phyloP scores from a whole-genome alignment of 2,113 vertebrate species.

The Microcebus murinus region DNA sequence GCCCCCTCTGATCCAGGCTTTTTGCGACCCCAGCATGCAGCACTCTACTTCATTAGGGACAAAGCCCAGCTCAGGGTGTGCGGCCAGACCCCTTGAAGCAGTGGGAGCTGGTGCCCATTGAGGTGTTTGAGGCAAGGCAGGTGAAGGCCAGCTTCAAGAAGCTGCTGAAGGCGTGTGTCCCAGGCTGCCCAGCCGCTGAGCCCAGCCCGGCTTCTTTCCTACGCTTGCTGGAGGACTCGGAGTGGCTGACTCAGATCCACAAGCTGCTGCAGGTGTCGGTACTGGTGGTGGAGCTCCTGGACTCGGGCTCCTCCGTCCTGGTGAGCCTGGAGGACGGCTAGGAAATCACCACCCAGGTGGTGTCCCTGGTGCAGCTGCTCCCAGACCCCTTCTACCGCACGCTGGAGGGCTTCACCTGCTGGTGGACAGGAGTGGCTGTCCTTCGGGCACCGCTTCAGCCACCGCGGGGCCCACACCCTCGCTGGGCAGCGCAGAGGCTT shows the following conservation, averaged over 20 bases:
- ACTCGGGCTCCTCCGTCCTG: conserved; percentile 94
- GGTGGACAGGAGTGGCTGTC: conserved; percentile 98
- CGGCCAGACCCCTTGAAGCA: too few relatives aligned
- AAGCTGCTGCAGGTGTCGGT: conserved; percentile 97
- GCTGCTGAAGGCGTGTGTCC: too few relatives aligned
- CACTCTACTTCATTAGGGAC: too few relatives aligned
- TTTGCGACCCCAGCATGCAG: too few relatives aligned
- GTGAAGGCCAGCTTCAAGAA: too few relatives aligned
- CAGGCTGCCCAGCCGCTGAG: too few relatives aligned
- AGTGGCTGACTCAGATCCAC: conserved; percentile 87
- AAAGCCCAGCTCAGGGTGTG: too few relatives aligned
- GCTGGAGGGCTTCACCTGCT: conserved; percentile 96
- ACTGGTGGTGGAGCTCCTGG: conserved; percentile 95
- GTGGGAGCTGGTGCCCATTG: too few relatives aligned
- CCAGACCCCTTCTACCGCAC: conserved; percentile 97
- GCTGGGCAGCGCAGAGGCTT: conserved; percentile 94
- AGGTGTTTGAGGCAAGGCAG: too few relatives aligned
- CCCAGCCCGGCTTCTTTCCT: too few relatives aligned
- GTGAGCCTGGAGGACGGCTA: conserved; percentile 98
- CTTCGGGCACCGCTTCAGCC: conserved; percentile 96
- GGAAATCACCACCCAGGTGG: conserved; percentile 99
- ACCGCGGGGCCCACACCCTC: conserved; percentile 94
- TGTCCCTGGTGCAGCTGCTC: conserved; percentile 96
- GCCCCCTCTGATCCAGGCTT: too few relatives aligned
- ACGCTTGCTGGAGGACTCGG: too few relatives aligned